Conservation (phyloP, 2,113 vertebrate species). For the Lophotis ruficrista region DNA sequence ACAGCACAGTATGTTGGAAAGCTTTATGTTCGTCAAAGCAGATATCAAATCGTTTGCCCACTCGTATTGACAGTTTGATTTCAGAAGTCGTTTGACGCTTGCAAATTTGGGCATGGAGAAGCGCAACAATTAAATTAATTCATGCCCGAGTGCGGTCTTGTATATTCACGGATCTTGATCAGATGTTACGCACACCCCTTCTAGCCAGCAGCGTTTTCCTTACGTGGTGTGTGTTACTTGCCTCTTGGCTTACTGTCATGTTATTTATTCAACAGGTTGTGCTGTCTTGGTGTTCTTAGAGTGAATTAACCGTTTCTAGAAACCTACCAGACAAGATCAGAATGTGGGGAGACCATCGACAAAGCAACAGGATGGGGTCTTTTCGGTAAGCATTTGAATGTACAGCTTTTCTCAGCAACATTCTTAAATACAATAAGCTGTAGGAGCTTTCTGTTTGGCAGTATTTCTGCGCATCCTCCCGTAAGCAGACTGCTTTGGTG, state of each 20-base stretch:
- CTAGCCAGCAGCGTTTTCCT: neutral
- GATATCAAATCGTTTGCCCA: slow-evolving; percentile 39
- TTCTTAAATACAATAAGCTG: neutral
- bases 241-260: neutral
- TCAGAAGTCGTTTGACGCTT: neutral
- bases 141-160: neutral
- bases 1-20: slow-evolving; percentile 46
- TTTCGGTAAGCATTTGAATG: slow-evolving; percentile 84
- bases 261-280: slow-evolving; percentile 64
- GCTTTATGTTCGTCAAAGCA: slow-evolving; percentile 36
- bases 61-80: slow-evolving; percentile 22
- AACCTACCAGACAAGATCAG: slow-evolving; percentile 43
- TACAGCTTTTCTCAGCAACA: neutral
- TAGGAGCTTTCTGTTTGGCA: neutral
- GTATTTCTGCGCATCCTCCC: neutral
- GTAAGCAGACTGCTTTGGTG: neutral
- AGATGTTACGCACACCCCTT: neutral
- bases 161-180: neutral
- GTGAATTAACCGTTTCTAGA: slow-evolving; percentile 44
- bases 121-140: neutral
- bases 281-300: slow-evolving; percentile 30
- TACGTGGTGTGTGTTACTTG: neutral
- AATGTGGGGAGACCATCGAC: slow-evolving; percentile 94
- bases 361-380: slow-evolving; percentile 85
- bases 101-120: neutral